Base-by-base conservation (phyloP, 2,888 invertebrate genomes). In the Mantis religiosa region DNA sequence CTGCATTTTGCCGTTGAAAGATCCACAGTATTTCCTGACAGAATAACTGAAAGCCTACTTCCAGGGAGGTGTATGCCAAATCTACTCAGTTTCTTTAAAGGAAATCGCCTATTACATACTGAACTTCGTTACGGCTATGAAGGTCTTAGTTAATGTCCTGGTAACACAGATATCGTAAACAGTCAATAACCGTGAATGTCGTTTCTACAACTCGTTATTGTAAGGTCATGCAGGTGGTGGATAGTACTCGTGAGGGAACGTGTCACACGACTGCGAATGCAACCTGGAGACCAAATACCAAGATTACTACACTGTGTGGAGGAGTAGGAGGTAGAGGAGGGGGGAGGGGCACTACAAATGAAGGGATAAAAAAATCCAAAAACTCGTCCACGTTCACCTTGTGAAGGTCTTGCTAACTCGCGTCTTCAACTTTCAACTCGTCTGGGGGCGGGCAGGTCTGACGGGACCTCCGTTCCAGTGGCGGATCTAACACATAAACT, bases 331-430 rank as follows among this genome's bases (percentile, higher is more conserved):
- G 28, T 47, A 34, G 87, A 87, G 82, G 2, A 86, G 20, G 30
- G 83, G 34, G 86, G 47, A 82, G 34, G 89, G 86, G 82, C 82
- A 71, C 41, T 27, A 87, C 34, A 87, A 87, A 89, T 82, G 84
- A 89, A 87, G 89, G 86, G 89, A 89, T 85, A 87, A 89, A 88
- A 89, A 88, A 88, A 89, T 88, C 82, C 85, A 85, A 87, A 88
- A 89, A 89, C 71, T 88, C 83, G 89, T 85, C 71, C 89, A 88
- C 85, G 89, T 87, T 89, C 88, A 89, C 89, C 89, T 89, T 89
- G 85, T 85, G 85, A 89, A 88, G 89, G 88, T 54, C 88, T 85
- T 83, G 41, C 83, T 84, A 83, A 34, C 88, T 71, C 47, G 84
- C 84, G 54, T 88, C 88, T 88, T 84, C 88, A 88, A 88, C 88